These are phyloP conservation scores for Bacillus rossius DNA, from an alignment of 1,140 invertebrate genomes.

Conservation along the genomic window DNA sequence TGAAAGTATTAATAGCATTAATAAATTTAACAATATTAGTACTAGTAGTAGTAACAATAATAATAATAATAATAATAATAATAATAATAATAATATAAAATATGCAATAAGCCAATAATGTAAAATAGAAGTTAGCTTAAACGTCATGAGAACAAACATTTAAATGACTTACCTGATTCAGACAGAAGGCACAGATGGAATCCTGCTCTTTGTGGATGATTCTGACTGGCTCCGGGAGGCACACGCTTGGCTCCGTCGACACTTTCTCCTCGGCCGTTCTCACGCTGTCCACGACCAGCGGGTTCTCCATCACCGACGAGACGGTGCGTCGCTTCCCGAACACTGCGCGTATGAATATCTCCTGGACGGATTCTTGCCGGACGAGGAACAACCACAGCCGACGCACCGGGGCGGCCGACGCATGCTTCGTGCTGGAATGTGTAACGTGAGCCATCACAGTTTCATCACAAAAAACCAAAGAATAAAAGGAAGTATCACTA, in stretches of 20 bases:
- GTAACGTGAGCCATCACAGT: no score
- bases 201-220: slow-evolving; percentile 99
- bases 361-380: slow-evolving; percentile 87
- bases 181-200: slow-evolving; percentile 94
- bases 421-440: slow-evolving; percentile 39
- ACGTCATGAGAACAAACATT: no score
- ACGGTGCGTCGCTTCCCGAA: slow-evolving; percentile 69
- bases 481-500: no score
- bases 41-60: no score
- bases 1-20: no score
- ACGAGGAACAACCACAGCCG: slow-evolving; percentile 93
- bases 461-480: no score
- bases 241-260: slow-evolving; percentile 21
- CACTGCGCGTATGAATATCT: slow-evolving; percentile 93
- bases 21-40: no score
- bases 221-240: slow-evolving; percentile 73
- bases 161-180: slow-evolving; percentile 86
- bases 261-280: neutral
- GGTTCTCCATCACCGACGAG: slow-evolving; percentile 41
- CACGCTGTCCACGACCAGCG: slow-evolving; percentile 30
- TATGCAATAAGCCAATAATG: no score
- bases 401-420: slow-evolving; percentile 72
- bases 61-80: no score
- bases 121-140: no score
- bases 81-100: no score